Conservation (phyloP, 2,888 invertebrate genomes). For the Smittia sp. region DNA sequence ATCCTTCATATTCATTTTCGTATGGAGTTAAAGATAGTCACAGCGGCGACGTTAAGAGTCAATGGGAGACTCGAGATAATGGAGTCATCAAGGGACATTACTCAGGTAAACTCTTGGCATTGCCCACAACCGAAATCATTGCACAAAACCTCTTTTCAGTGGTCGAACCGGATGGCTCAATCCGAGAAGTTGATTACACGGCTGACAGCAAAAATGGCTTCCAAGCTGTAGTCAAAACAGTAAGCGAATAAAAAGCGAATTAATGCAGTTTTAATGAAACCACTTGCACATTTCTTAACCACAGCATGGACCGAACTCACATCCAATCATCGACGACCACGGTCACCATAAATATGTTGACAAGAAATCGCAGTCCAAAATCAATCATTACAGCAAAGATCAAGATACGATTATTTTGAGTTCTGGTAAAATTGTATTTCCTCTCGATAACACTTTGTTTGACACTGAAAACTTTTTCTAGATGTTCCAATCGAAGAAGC, state of each 20-base stretch:
- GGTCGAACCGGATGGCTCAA: slow-evolving; percentile 62
- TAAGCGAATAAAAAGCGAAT: not conserved
- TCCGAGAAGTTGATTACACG: slow-evolving; percentile 58
- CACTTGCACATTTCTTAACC: not conserved
- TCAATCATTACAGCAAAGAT: slow-evolving; percentile 53
- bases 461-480: too few species aligned
- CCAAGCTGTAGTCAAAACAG: slow-evolving; percentile 57
- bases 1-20: slow-evolving; percentile 58
- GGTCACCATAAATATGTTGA: slow-evolving; percentile 45
- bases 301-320: slow-evolving; percentile 50
- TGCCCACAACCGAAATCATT: not conserved
- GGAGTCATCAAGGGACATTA: slow-evolving; percentile 59
- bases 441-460: too few species aligned
- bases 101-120: slow-evolving; percentile 38
- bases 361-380: slow-evolving; percentile 51
- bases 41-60: slow-evolving; percentile 59
- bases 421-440: slow-evolving; percentile 46
- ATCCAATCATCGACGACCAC: slow-evolving; percentile 43
- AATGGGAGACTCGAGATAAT: slow-evolving; percentile 60
- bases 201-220: slow-evolving; percentile 58
- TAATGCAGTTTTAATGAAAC: not conserved
- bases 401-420: slow-evolving; percentile 53
- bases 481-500: slow-evolving; percentile 29
- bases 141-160: slow-evolving; percentile 52
- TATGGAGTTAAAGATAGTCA: slow-evolving; percentile 60